These are phyloP conservation scores for Mobula hypostoma DNA, from an alignment of 2,113 vertebrate species.

Conservation along the genomic window DNA sequence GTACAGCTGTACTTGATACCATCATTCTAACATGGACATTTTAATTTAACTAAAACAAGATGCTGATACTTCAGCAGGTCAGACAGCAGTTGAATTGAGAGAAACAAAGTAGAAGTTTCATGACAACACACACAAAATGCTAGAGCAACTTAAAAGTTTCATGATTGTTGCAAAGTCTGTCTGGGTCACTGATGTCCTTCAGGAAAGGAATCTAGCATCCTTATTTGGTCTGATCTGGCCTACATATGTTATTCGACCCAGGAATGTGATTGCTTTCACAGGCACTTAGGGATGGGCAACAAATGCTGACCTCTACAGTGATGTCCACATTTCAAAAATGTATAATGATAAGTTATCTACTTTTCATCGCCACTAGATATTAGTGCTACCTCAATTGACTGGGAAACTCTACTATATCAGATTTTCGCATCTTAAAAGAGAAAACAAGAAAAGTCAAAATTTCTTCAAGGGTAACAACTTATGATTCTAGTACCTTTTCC, in stretches of 20 bases:
- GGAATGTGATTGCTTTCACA: no score
- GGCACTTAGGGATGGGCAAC: no score
- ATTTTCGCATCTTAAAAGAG: neutral
- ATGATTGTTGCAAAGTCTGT: neutral
- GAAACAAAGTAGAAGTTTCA: neutral
- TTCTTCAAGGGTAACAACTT: neutral
- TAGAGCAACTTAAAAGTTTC: neutral
- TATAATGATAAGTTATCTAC: no score
- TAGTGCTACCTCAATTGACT: neutral
- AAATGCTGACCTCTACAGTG: no score
- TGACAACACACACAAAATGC: no score
- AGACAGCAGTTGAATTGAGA: neutral
- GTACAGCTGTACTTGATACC: neutral
- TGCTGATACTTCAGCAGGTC: neutral
- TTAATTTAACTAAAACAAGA: neutral
- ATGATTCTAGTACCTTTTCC: constrained; percentile 73
- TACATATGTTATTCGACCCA: no score
- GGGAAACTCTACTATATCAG: neutral
- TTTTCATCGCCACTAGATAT: neutral
- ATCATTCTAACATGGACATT: neutral
- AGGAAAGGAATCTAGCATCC: no score
- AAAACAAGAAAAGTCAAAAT: neutral
- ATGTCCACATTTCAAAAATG: no score
- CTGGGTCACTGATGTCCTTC: no score
- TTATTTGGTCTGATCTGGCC: no score